Evolutionary conservation across 2,888 invertebrate genomes (phyloP), one percentile per base, ranked within the genome.

Genomic region (Noctua janthe): DNA sequence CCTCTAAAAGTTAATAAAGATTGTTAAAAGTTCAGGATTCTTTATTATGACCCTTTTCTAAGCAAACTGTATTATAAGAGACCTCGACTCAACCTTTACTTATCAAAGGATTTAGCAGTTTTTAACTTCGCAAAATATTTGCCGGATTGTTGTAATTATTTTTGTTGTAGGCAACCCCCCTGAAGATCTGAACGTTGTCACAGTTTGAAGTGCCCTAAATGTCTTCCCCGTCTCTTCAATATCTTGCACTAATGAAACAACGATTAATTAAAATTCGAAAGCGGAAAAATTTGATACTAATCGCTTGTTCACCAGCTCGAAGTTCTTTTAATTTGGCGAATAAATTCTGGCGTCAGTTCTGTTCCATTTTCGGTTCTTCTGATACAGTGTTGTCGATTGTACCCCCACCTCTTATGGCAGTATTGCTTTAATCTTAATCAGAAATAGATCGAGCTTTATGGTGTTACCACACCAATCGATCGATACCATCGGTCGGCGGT

Each of bases 101-200:
- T 73, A 35, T 59, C 43, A 83, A 85, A 80, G 70, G 51, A 80
- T 71, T 74, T n/a, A 62, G 23, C 39, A 35, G 59, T 78, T 84
- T 84, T 62, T 56, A 66, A 71, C 49, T 43, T 51, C 7, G 13
- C 11, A 13, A 83, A 82, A 81, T 47, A 59, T 83, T 69, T 74
- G 23, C 23, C 74, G 11, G 39, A 76, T 80, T 70, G 54, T 77
- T 81, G 81, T 76, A 62, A 81, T 76, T 75, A 83, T 69, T 35
- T 59, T 69, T 35, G 43, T 11, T 76, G 67, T 59, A 51, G 43
- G 10, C n/a, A 76, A 76, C 51, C 59, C 11, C 76, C 62, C 74
- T n/a, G n/a, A 23, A 83, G 17, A 35, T 76, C 74, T 23, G 15
- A 47, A 83, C 15, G 17, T 51, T 54, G n/a, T 49, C 56, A 39